Evolutionary conservation across 2,797 vertebrate genomes (phyloP), one percentile per base, ranked within the genome.

Genomic region (Gambusia yucatana): DNA sequence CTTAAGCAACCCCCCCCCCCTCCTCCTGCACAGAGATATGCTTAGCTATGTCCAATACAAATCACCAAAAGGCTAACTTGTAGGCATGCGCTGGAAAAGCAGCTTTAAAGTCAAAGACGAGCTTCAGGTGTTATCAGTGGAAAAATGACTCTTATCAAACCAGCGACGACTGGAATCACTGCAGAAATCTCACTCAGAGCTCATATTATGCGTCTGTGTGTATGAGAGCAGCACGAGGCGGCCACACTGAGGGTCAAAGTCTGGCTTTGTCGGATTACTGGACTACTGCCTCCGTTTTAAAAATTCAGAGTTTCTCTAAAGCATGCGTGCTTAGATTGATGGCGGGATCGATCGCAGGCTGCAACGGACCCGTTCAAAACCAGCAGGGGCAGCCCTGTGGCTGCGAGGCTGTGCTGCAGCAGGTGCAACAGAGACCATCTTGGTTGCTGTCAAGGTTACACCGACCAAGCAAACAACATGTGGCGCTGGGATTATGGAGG

Each of bases 181-280:
- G 78, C 44, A 74, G 22, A n/a, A 73, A 75, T 81, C 17, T 59
- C 76, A 73, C 82, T 88, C 82, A 81, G 61, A 73, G 61, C 72
- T 73, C 33, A 79, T 84, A 79, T 84, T 11, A 73, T 28, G 63
- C 46, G 47, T 75, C 47, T 47, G 72, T 61, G 41, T 57, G 67
- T 61, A 9, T 41, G 74, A 73, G 76, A 75, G 70, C 61, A 77
- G 61, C 36, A 50, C 57, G 50, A 72, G 82, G 44, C 28, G 55
- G 81, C 77, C 81, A 78, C 61, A 36, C 78, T 22, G 75, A 79
- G 73, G 78, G 87, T 90, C 83, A 93, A 87, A 89, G 81, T 77
- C 70, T 80, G 48, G 43, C 78, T 82, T 86, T 80, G 69, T 82
- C 63, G 78, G 78, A 85, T 75, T 75, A 63, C 82, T 7, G 33